Percentiles rank a stretch among this genome's conserved stretches.
These are phyloP conservation scores for Embiotoca jacksoni DNA, from an alignment of 2,113 vertebrate genomes.

Conservation along the genomic window DNA sequence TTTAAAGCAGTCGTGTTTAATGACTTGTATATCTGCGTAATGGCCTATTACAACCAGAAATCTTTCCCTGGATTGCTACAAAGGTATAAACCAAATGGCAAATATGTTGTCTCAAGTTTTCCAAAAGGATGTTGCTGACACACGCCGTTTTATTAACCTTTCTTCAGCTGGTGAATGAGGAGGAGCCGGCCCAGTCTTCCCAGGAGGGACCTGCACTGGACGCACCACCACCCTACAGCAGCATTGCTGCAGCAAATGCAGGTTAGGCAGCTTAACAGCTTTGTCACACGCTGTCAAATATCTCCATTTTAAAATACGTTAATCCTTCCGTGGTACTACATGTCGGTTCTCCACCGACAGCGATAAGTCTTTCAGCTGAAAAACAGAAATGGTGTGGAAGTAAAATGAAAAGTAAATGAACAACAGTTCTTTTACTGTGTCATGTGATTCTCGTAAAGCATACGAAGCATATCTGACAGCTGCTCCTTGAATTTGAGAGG, in stretches of 20 bases:
- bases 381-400: not conserved
- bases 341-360: not conserved
- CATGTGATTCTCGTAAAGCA: not conserved
- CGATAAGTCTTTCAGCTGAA: not conserved
- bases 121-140: not conserved
- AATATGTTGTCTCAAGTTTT: not conserved
- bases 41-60: not conserved
- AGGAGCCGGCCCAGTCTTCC: constrained; percentile 86
- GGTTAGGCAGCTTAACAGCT: constrained; percentile 76
- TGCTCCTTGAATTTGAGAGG: not conserved
- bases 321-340: not conserved
- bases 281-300: not conserved
- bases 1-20: no score
- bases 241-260: constrained; percentile 89
- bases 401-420: not conserved
- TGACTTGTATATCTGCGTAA: not conserved
- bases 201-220: constrained; percentile 82
- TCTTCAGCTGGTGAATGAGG: constrained; percentile 93
- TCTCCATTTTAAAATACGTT: not conserved
- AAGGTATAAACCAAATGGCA: no score
- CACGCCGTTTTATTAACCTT: constrained; percentile 5
- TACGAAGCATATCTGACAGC: not conserved
- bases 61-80: no score
- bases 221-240: constrained; percentile 96
- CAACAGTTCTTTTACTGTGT: not conserved